These are phyloP conservation scores for Mya arenaria DNA, from an alignment of 1,140 invertebrate genomes.

Conservation along the genomic window DNA sequence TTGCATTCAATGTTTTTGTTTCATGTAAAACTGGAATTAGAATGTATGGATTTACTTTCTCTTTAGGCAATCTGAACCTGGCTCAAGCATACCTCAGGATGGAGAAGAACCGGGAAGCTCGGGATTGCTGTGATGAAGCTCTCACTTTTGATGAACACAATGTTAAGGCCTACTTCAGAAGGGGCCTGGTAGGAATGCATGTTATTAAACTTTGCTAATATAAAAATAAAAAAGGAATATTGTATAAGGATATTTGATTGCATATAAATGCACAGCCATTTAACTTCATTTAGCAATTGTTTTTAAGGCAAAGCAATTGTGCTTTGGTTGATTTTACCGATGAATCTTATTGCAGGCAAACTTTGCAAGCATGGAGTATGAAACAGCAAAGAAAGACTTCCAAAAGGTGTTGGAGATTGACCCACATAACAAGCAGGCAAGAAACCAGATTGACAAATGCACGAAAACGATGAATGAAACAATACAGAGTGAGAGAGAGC, in stretches of 20 bases:
- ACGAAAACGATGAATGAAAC: slow-evolving; percentile 88
- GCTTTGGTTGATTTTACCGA: too few species aligned
- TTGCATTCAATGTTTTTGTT: too few species aligned
- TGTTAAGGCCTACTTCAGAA: slow-evolving; percentile 94
- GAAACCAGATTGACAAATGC: slow-evolving; percentile 88
- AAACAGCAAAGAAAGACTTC: slow-evolving; percentile 91
- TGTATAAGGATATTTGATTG: too few species aligned
- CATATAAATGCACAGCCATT: too few species aligned
- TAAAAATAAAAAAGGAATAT: too few species aligned
- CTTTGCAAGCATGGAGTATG: slow-evolving; percentile 68
- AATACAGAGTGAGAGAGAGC: slow-evolving; percentile 90
- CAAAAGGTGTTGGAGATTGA: slow-evolving; percentile 87
- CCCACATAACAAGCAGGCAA: slow-evolving; percentile 90
- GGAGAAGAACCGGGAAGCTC: slow-evolving; percentile 88
- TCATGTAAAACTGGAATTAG: too few species aligned
- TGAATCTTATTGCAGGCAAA: too few species aligned
- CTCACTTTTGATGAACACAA: slow-evolving; percentile 89
- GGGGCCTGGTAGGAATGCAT: slow-evolving; percentile 88
- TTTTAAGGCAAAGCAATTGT: too few species aligned
- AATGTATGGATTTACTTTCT: too few species aligned
- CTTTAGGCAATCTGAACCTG: slow-evolving; percentile 86
- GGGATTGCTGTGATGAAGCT: slow-evolving; percentile 85
- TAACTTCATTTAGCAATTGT: too few species aligned
- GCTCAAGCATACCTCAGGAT: slow-evolving; percentile 92
- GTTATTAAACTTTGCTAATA: too few species aligned